Conservation (phyloP, 2,888 invertebrate species). For the Drosophila monieri region DNA sequence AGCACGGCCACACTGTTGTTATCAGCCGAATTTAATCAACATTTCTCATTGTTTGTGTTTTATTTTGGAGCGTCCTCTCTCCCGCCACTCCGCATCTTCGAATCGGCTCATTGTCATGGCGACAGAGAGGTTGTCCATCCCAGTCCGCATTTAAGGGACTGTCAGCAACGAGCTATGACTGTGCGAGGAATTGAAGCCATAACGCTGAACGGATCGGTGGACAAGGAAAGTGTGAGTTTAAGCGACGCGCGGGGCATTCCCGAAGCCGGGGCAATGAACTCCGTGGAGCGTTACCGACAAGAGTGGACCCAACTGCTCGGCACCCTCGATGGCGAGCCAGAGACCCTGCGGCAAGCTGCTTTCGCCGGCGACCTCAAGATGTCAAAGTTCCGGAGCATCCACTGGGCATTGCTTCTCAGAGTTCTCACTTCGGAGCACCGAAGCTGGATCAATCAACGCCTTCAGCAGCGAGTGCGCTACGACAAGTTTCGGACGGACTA, state of each 20-base stretch:
- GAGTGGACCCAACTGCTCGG: constrained; percentile 81
- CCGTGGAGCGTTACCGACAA: constrained; percentile 81
- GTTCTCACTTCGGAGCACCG: constrained; percentile 83
- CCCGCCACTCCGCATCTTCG: neutral
- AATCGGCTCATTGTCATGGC: constrained; percentile 16
- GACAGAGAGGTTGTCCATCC: neutral
- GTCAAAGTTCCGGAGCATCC: constrained; percentile 85
- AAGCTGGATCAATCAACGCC: constrained; percentile 82
- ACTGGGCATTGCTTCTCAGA: constrained; percentile 84
- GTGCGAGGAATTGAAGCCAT: constrained; percentile 82
- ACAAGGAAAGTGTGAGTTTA: constrained; percentile 39
- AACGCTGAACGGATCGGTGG: constrained; percentile 68
- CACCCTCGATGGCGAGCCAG: constrained; percentile 83
- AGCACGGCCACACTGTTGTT: constrained; percentile 2
- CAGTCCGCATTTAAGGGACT: constrained; percentile 27
- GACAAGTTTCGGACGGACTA: constrained; percentile 81
- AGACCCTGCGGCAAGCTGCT: constrained; percentile 84
- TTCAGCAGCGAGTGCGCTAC: constrained; percentile 82
- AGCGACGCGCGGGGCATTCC: constrained; percentile 61
- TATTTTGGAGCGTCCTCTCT: constrained; percentile 1
- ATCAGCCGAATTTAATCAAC: constrained; percentile 12
- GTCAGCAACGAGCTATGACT: constrained; percentile 61
- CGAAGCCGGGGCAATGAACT: constrained; percentile 66
- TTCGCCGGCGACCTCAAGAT: constrained; percentile 82
- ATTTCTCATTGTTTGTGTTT: constrained; percentile 19